These are phyloP conservation scores for Aegithalos caudatus DNA, from an alignment of 2,113 vertebrate genomes.

Conservation along the genomic window DNA sequence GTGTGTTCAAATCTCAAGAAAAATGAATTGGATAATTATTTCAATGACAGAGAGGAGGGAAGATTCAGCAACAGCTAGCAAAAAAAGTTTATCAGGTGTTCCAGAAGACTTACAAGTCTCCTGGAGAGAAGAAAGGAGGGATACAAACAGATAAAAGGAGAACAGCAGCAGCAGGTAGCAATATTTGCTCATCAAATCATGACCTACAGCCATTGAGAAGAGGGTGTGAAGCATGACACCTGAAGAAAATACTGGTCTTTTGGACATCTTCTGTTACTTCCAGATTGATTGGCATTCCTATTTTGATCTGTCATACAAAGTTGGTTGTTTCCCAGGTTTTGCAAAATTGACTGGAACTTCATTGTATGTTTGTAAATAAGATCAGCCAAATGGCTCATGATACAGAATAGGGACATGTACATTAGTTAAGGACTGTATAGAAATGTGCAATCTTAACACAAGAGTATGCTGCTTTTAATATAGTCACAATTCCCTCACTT, in stretches of 20 bases:
- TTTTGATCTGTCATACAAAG: neutral
- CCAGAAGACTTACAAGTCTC: neutral
- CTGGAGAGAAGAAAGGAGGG: neutral
- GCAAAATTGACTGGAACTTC: neutral
- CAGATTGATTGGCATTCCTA: neutral
- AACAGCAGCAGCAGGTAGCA: neutral
- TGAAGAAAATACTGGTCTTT: neutral
- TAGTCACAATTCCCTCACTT: neutral
- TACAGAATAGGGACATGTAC: neutral
- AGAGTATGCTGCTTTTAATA: neutral
- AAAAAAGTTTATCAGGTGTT: neutral
- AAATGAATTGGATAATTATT: neutral
- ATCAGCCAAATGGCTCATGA: neutral
- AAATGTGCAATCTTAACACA: neutral
- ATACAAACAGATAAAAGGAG: neutral
- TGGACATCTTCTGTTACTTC: neutral
- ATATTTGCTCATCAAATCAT: neutral
- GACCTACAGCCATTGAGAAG: neutral
- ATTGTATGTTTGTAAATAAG: neutral
- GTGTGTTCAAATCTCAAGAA: neutral
- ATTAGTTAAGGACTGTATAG: neutral
- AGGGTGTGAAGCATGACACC: neutral
- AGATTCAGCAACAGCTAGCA: neutral
- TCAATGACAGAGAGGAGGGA: neutral
- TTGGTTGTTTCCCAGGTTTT: neutral